A percentile compares a stretch with the other conserved stretches of the same genome.
Evolutionary conservation across 1,140 invertebrate species (phyloP).

Genomic region (Drosophila equinoxialis): DNA sequence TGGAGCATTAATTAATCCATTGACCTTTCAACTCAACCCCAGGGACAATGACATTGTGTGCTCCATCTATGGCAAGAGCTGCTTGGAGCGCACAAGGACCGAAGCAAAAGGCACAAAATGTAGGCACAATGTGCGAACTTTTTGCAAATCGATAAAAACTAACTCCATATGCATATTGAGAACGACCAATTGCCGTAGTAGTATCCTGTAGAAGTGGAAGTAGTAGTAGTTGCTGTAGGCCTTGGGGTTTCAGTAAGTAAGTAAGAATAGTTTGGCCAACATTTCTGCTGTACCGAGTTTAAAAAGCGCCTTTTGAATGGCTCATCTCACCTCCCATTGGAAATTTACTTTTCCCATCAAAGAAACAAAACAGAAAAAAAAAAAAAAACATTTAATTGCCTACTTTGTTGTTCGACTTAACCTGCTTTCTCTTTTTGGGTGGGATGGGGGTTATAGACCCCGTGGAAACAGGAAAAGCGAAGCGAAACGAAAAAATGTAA

Average conservation of each 20-base stretch:
- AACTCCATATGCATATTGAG: slow-evolving; percentile 20
- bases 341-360: slow-evolving; percentile 6
- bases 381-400: slow-evolving; percentile 21
- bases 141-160: slow-evolving; percentile 22
- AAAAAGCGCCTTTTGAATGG: slow-evolving; percentile 1
- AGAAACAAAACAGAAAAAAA: slow-evolving; percentile 1
- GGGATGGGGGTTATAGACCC: too few relatives aligned
- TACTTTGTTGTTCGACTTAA: slow-evolving; percentile 19
- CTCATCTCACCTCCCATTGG: not conserved
- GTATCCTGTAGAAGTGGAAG: not conserved
- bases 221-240: not conserved
- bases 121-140: slow-evolving; percentile 20
- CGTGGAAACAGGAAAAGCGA: slow-evolving; percentile 9
- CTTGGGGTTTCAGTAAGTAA: not conserved
- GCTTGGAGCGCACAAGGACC: not conserved
- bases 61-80: not conserved
- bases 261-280: slow-evolving; percentile 5
- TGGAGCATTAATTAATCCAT: slow-evolving; percentile 3
- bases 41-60: slow-evolving; percentile 18
- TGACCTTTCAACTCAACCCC: slow-evolving; percentile 3
- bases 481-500: slow-evolving; percentile 10
- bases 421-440: not conserved
- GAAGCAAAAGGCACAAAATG: not conserved
- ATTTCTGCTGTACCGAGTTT: slow-evolving; percentile 7
- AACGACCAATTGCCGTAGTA: not conserved